phyloP scores from a whole-genome alignment of 2,797 vertebrate species.

The Leucoraja ocellata region DNA sequence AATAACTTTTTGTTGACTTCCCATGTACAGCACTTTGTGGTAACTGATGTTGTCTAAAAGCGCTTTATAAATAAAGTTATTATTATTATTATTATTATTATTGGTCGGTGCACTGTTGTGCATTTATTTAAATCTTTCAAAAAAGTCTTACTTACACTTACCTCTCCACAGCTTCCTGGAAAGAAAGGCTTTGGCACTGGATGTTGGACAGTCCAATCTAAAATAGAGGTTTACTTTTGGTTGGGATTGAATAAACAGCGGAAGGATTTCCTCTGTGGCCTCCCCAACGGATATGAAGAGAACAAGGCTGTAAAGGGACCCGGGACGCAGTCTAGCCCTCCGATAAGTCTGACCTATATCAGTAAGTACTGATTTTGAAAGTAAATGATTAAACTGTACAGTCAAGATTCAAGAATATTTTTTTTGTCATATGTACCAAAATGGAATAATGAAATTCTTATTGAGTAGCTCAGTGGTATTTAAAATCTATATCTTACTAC shows the following conservation, averaged over 20 bases:
- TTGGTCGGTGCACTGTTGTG: no score
- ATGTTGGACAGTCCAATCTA: slow-evolving; percentile 91
- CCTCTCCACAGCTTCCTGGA: slow-evolving; percentile 71
- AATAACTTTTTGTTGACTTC: no score
- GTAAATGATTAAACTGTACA: not conserved
- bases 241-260: slow-evolving; percentile 83
- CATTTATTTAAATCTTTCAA: not conserved
- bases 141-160: fast-evolving
- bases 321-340: slow-evolving; percentile 68
- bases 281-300: slow-evolving; percentile 91
- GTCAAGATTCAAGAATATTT: no score
- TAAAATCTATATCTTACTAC: not conserved
- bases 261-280: slow-evolving; percentile 79
- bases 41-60: no score
- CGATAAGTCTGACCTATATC: slow-evolving; percentile 86
- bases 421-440: no score
- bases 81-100: no score
- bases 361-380: slow-evolving; percentile 63
- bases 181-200: slow-evolving; percentile 86
- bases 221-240: slow-evolving; percentile 92
- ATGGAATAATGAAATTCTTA: no score
- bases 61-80: no score
- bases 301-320: slow-evolving; percentile 70
- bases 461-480: no score
- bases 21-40: no score